Percentiles rank a stretch among this genome's conserved stretches.
These are phyloP conservation scores for Barnardius zonarius DNA, from an alignment of 2,113 vertebrate genomes.

Conservation along the genomic window DNA sequence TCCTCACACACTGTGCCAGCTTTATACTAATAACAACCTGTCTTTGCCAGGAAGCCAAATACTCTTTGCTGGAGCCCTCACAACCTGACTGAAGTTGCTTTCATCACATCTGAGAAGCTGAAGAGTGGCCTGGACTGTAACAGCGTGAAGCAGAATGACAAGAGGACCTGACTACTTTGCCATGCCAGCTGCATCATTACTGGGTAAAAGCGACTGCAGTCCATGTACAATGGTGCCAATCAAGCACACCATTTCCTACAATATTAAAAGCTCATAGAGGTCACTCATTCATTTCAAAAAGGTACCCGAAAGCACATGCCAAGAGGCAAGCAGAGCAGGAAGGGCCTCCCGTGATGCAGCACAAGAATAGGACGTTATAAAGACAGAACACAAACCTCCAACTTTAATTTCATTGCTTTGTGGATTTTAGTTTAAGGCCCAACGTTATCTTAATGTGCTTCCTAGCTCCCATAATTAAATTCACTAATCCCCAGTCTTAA, in stretches of 20 bases:
- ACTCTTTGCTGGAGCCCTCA: not conserved
- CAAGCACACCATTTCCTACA: not conserved
- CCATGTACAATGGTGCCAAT: fast-evolving
- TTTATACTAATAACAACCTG: too few species aligned
- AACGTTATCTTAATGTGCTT: constrained; percentile 58
- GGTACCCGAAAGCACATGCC: fast-evolving
- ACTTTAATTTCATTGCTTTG: not conserved
- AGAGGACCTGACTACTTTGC: not conserved
- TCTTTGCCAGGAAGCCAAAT: not conserved
- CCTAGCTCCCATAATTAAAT: constrained; percentile 60
- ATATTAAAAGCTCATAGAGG: not conserved
- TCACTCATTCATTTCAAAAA: not conserved
- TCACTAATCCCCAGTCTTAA: constrained; percentile 65
- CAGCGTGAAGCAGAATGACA: fast-evolving
- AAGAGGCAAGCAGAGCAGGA: not conserved
- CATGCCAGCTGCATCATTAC: fast-evolving
- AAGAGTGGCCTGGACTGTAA: not conserved
- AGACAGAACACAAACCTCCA: not conserved
- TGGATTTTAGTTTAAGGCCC: constrained; percentile 52
- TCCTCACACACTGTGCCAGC: not conserved
- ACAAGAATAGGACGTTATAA: not conserved
- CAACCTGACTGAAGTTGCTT: not conserved
- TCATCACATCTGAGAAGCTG: fast-evolving
- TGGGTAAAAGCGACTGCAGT: not conserved
- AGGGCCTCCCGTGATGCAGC: not conserved